Conservation (phyloP, 23 tunicate species). For the Phallusia fumigata region DNA sequence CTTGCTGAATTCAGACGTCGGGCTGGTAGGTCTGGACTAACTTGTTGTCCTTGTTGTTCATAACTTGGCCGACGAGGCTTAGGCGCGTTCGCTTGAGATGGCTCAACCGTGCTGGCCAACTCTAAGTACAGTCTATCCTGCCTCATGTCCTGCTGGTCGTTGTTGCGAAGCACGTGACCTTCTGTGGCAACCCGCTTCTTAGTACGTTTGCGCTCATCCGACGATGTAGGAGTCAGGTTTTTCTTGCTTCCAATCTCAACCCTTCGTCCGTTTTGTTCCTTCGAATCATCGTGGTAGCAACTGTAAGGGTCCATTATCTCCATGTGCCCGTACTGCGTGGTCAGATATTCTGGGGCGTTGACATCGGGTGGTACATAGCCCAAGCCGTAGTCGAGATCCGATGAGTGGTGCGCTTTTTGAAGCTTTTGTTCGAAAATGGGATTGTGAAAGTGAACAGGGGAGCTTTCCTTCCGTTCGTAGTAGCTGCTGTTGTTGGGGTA, state of each 20-base stretch:
- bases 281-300: slow-evolving; percentile 12
- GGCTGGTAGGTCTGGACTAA: slow-evolving; percentile 18
- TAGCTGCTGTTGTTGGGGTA: not conserved
- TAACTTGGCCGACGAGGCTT: slow-evolving; percentile 16
- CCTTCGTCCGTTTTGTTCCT: not conserved
- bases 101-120: not conserved
- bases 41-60: not conserved
- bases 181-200: slow-evolving; percentile 70
- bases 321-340: not conserved
- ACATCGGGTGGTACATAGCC: not conserved
- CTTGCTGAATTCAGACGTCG: not conserved
- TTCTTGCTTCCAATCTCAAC: slow-evolving; percentile 49
- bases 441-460: slow-evolving; percentile 1
- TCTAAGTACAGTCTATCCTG: not conserved
- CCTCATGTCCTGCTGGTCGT: not conserved
- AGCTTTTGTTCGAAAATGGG: not conserved
- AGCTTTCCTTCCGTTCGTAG: not conserved
- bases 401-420: not conserved
- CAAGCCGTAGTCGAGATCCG: not conserved
- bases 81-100: slow-evolving; percentile 17
- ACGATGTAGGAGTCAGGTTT: slow-evolving; percentile 85
- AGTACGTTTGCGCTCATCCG: slow-evolving; percentile 85
- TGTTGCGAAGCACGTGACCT: slow-evolving; percentile 10
- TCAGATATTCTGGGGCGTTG: not conserved
- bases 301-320: slow-evolving; percentile 14